Conservation (phyloP, 1,140 invertebrate genomes). For the Halotydeus destructor region DNA sequence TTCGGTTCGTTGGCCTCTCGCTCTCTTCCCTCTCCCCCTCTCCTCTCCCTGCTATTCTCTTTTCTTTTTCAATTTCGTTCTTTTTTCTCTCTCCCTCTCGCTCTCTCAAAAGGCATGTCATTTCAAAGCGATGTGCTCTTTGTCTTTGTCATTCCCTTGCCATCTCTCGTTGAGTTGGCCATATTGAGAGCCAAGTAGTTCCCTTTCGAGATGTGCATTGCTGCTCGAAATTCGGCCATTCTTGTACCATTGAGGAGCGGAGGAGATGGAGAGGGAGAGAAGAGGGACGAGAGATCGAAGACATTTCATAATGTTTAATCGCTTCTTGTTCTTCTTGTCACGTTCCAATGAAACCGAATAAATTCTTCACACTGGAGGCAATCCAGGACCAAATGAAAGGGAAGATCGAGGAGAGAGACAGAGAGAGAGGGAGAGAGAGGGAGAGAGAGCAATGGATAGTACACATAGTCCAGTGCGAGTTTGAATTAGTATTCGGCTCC, state of each 20-base stretch:
- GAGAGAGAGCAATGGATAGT: no score
- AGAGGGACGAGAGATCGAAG: neutral
- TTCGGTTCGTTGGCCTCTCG: neutral
- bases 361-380: neutral
- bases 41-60: no score
- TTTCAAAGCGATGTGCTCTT: no score
- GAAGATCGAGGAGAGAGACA: neutral
- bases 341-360: neutral
- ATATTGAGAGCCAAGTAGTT: no score
- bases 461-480: no score
- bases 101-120: no score
- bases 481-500: no score
- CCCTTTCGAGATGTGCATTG: no score
- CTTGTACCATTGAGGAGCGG: neutral
- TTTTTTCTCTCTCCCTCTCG: no score
- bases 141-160: no score
- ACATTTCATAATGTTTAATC: neutral
- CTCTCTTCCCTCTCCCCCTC: no score
- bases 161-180: neutral
- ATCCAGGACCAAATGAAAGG: neutral
- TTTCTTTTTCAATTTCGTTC: no score
- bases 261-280: neutral
- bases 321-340: neutral
- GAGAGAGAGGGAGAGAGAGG: neutral
- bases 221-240: neutral